Conservation (phyloP, 2,797 vertebrate genomes). For the Manis crassicaudata region DNA sequence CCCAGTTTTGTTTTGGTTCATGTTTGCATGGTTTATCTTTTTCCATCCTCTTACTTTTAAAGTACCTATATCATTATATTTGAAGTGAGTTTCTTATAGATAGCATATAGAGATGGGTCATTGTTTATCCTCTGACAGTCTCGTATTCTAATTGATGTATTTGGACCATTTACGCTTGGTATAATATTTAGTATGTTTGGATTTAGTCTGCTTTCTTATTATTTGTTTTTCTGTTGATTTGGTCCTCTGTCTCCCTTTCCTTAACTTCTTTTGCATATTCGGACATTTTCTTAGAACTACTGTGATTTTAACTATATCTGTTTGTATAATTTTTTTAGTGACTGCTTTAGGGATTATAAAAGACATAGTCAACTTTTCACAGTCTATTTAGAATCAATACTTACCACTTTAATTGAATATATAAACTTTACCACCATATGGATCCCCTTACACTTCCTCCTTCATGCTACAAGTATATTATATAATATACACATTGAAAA, state of each 20-base stretch:
- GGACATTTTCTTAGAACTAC: background rate
- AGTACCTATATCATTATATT: background rate
- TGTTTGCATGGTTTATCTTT: background rate
- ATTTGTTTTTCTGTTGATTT: background rate
- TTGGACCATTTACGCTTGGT: background rate
- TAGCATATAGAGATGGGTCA: background rate
- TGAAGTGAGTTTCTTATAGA: background rate
- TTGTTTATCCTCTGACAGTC: background rate
- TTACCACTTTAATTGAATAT: background rate
- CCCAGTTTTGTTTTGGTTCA: background rate
- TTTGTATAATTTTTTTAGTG: background rate
- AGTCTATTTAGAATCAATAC: background rate
- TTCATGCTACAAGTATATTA: background rate
- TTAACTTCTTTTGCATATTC: background rate
- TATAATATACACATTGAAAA: background rate
- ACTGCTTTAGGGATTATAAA: background rate
- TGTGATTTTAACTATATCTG: background rate
- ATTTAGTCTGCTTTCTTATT: background rate
- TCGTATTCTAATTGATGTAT: background rate
- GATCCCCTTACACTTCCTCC: background rate
- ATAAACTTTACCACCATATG: background rate
- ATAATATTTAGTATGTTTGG: background rate
- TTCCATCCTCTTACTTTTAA: background rate
- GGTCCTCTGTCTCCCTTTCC: background rate
- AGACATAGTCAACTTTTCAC: background rate